Percentiles rank a stretch among this genome's conserved stretches.
Conservation (phyloP, 2,113 vertebrate genomes). For the Galeopterus variegatus region DNA sequence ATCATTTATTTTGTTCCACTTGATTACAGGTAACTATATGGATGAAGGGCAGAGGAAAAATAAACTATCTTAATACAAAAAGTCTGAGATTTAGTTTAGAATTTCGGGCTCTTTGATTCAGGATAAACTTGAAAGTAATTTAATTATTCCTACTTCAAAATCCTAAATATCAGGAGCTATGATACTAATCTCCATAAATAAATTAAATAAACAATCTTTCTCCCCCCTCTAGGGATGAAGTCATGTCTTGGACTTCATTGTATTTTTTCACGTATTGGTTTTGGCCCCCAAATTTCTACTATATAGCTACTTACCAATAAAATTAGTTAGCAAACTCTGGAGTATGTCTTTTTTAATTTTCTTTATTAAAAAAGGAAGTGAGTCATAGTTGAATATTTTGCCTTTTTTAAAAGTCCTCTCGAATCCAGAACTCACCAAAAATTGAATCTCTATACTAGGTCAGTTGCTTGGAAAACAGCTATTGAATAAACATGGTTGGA, state of each 20-base stretch:
- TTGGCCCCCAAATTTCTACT: conserved; percentile 24
- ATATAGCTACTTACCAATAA: not conserved
- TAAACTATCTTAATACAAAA: not conserved
- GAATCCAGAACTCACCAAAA: conserved; percentile 4
- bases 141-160: conserved; percentile 13
- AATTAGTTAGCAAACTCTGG: not conserved
- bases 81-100: not conserved
- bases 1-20: not conserved
- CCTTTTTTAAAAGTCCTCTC: not conserved
- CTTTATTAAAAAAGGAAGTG: not conserved
- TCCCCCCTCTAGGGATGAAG: not conserved
- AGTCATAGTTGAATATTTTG: not conserved
- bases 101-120: conserved; percentile 17
- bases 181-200: not conserved
- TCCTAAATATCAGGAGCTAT: not conserved
- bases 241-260: not conserved
- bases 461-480: not conserved
- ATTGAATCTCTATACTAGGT: not conserved
- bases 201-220: not conserved
- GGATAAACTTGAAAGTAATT: not conserved
- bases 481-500: not conserved
- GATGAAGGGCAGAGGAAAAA: not conserved
- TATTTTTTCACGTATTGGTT: not conserved
- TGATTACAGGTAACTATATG: not conserved
- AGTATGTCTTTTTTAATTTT: not conserved